Percentiles rank a stretch among this genome's conserved stretches.
phyloP scores from a whole-genome alignment of 2,113 vertebrate species.

The Echinops telfairi region DNA sequence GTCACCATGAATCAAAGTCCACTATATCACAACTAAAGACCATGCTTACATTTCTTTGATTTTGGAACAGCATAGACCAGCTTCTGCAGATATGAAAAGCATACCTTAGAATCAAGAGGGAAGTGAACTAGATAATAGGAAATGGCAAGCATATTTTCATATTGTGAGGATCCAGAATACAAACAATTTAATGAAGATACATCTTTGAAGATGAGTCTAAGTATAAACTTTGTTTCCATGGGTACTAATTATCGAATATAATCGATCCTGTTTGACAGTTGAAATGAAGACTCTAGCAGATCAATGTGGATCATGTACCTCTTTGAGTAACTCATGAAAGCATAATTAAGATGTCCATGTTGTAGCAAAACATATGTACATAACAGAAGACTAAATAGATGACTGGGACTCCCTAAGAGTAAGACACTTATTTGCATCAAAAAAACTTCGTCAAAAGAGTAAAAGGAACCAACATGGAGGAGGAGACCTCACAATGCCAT shows the following conservation, averaged over 20 bases:
- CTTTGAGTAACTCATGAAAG: background rate
- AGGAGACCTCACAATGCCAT: too few species aligned
- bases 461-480: too few species aligned
- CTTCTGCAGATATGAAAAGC: constrained; percentile 4
- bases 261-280: background rate
- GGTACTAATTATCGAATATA: background rate
- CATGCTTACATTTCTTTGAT: constrained; percentile 27
- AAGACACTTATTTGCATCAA: too few species aligned
- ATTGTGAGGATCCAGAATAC: background rate
- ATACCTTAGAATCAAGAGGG: background rate
- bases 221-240: background rate
- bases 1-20: too few species aligned
- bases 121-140: background rate
- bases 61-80: background rate
- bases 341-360: background rate
- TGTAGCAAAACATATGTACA: too few species aligned
- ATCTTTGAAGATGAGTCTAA: background rate
- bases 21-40: background rate
- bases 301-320: background rate
- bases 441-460: too few species aligned
- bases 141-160: background rate
- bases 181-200: background rate
- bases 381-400: too few species aligned
- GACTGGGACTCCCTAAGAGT: too few species aligned
- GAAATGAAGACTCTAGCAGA: background rate